phyloP scores from a whole-genome alignment of 2,888 invertebrate genomes.

The Saturnia pavonia region DNA sequence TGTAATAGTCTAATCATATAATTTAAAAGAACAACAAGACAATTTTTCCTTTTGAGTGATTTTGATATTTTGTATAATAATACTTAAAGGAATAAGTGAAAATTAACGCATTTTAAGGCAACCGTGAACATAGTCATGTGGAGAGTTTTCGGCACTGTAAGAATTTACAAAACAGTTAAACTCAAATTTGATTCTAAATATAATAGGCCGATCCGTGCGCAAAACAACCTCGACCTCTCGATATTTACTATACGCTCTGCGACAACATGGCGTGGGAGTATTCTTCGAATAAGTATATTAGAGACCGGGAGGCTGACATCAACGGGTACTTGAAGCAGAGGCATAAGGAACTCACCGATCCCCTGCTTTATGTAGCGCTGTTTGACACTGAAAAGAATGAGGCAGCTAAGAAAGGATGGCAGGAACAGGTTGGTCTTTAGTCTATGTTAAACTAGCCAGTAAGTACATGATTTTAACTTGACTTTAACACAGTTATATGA shows the following conservation, averaged over 20 bases:
- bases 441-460: neutral
- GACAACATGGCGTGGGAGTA: conserved; percentile 84
- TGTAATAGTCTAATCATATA: too few species aligned
- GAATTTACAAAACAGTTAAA: neutral
- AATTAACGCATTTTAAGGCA: too few species aligned
- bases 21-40: too few species aligned
- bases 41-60: too few species aligned
- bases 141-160: too few species aligned
- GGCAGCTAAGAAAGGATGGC: conserved; percentile 73
- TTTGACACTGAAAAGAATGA: conserved; percentile 81
- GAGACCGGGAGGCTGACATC: conserved; percentile 71
- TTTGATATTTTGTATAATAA: too few species aligned
- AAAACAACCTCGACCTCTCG: conserved; percentile 81
- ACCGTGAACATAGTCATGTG: too few species aligned
- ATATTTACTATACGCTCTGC: conserved; percentile 84
- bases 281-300: conserved; percentile 76
- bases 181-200: neutral
- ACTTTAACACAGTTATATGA: too few species aligned
- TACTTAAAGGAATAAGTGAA: too few species aligned
- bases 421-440: conserved; percentile 62
- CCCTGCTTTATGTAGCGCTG: conserved; percentile 67
- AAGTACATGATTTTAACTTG: too few species aligned
- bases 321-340: conserved; percentile 64
- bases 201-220: conserved; percentile 84
- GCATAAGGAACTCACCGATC: conserved; percentile 69